phyloP scores from a whole-genome alignment of 2,888 invertebrate genomes.

The Agonopterix alstromeriana region DNA sequence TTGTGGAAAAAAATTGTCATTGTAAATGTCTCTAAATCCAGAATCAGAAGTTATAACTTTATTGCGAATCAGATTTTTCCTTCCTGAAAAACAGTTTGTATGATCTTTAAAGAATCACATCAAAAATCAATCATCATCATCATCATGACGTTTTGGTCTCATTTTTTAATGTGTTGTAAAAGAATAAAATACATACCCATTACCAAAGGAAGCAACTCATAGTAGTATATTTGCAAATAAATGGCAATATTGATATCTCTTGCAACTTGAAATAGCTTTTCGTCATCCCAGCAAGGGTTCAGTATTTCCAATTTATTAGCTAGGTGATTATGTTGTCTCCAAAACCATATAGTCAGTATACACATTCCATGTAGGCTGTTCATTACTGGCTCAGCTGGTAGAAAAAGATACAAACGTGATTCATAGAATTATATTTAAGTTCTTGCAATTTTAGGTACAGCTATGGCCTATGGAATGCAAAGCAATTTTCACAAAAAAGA shows the following conservation, averaged over 20 bases:
- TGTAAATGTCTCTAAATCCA: constrained; percentile 29
- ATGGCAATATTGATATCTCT: constrained; percentile 85
- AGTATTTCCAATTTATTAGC: constrained; percentile 80
- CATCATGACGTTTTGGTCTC: no score
- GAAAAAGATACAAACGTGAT: neutral
- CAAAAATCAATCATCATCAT: no score
- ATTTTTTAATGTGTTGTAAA: no score
- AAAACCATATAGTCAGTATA: constrained; percentile 27
- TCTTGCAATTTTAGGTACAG: no score
- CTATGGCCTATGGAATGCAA: no score
- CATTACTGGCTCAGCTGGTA: constrained; percentile 10
- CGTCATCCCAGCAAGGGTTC: constrained; percentile 92
- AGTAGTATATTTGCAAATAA: constrained; percentile 86
- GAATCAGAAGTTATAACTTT: constrained; percentile 18
- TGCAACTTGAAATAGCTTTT: constrained; percentile 85
- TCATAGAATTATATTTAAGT: no score
- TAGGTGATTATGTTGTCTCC: constrained; percentile 86
- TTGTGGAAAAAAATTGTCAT: constrained; percentile 23
- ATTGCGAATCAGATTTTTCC: constrained; percentile 23
- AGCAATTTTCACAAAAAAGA: no score
- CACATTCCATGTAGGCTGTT: constrained; percentile 12
- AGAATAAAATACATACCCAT: constrained; percentile 74
- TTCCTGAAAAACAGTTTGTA: constrained; percentile 19
- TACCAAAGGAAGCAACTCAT: constrained; percentile 86
- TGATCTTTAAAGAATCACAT: neutral